These are phyloP conservation scores for Mareca penelope DNA, from an alignment of 2,797 vertebrate genomes.

Conservation along the genomic window DNA sequence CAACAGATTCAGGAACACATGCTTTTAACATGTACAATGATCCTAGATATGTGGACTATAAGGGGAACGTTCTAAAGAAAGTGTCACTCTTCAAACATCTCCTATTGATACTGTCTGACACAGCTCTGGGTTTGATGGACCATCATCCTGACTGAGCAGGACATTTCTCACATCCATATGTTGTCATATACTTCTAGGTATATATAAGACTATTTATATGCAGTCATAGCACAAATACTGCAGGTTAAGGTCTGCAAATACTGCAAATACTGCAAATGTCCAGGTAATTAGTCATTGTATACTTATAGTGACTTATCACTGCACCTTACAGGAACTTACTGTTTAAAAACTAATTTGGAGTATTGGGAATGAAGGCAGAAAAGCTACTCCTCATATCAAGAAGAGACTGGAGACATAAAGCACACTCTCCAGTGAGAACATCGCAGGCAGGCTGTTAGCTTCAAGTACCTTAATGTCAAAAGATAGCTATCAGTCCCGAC, in stretches of 20 bases:
- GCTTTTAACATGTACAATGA: neutral
- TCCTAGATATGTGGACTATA: neutral
- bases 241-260: neutral
- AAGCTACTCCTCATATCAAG: neutral
- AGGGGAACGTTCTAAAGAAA: neutral
- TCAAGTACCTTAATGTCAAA: neutral
- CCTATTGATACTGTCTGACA: neutral
- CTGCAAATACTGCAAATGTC: neutral
- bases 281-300: neutral
- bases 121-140: neutral
- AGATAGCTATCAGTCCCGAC: neutral
- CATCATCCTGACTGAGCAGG: neutral
- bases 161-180: neutral
- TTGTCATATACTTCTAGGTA: neutral
- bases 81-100: neutral
- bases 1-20: neutral
- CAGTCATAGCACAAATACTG: neutral
- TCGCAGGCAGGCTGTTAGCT: neutral
- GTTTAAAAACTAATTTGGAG: neutral
- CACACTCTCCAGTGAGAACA: neutral
- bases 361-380: neutral
- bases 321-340: neutral
- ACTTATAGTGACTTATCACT: neutral
- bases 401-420: neutral
- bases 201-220: neutral